These are phyloP conservation scores for Telmatherina bonti DNA, from an alignment of 2,797 vertebrate genomes.

Conservation along the genomic window DNA sequence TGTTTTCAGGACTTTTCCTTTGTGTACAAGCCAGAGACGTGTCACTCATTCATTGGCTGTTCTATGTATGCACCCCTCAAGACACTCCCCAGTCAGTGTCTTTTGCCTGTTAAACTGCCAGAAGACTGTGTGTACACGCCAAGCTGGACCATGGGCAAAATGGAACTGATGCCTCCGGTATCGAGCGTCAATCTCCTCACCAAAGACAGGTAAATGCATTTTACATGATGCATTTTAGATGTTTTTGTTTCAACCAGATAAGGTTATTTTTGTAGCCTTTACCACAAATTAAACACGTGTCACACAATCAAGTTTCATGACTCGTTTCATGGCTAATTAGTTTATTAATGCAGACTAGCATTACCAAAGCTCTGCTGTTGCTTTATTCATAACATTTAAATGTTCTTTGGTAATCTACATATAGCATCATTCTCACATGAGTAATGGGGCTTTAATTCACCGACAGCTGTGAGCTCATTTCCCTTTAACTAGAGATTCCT, in stretches of 20 bases:
- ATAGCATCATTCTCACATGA: background rate
- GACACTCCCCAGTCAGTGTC: conserved; percentile 95
- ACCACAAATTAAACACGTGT: too few relatives aligned
- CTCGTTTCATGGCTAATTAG: background rate
- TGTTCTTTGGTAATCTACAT: background rate
- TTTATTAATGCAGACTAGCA: background rate
- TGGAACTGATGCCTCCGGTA: conserved; percentile 93
- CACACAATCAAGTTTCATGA: background rate
- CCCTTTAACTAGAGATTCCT: background rate
- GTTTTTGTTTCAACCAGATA: too few relatives aligned
- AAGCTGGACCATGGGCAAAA: conserved; percentile 95
- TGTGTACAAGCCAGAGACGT: conserved; percentile 93
- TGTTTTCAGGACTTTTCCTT: conserved; percentile 93
- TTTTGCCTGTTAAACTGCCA: conserved; percentile 92
- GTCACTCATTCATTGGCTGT: conserved; percentile 92
- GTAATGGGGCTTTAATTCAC: background rate
- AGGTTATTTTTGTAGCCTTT: background rate
- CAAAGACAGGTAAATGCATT: conserved; percentile 90
- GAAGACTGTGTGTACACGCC: conserved; percentile 96
- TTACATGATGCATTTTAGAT: background rate
- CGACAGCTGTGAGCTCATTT: background rate
- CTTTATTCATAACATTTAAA: background rate
- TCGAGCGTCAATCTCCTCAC: conserved; percentile 89
- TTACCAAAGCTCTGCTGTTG: background rate
- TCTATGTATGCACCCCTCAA: conserved; percentile 97